phyloP scores from a whole-genome alignment of 2,113 vertebrate species.

The Stercorarius parasiticus region DNA sequence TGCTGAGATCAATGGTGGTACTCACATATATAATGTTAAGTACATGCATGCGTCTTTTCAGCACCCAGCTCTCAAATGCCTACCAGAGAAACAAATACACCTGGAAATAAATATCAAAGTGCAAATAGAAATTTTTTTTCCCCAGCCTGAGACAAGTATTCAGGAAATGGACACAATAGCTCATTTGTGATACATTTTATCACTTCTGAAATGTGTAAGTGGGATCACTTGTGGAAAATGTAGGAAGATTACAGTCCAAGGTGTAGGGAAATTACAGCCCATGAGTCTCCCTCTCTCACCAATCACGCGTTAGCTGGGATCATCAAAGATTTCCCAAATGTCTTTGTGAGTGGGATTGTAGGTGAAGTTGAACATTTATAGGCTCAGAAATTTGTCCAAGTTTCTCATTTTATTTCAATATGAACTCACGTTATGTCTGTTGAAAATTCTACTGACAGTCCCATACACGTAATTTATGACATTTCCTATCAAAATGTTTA shows the following conservation, averaged over 20 bases:
- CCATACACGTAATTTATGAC: slow-evolving; percentile 73
- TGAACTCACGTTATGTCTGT: slow-evolving; percentile 62
- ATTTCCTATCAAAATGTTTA: slow-evolving; percentile 79
- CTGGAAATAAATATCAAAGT: slow-evolving; percentile 37
- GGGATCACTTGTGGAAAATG: slow-evolving; percentile 33
- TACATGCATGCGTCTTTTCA: slow-evolving; percentile 19
- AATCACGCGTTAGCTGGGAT: background rate
- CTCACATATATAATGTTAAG: background rate
- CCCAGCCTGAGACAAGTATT: background rate
- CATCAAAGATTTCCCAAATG: background rate
- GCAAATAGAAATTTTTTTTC: background rate
- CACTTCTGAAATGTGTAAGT: slow-evolving; percentile 18
- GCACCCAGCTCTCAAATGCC: background rate
- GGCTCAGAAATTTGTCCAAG: slow-evolving; percentile 60
- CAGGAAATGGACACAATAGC: slow-evolving; percentile 26
- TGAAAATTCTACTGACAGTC: slow-evolving; percentile 75
- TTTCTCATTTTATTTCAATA: slow-evolving; percentile 72
- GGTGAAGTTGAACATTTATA: slow-evolving; percentile 53
- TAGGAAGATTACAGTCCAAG: background rate
- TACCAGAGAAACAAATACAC: background rate
- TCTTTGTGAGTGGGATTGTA: slow-evolving; percentile 20
- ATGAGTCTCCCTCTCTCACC: background rate
- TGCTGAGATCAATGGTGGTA: slow-evolving; percentile 55
- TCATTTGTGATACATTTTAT: slow-evolving; percentile 53
- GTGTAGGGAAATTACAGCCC: background rate